Conservation (phyloP, 1,140 invertebrate species). For the Dreissena rostriformis region DNA sequence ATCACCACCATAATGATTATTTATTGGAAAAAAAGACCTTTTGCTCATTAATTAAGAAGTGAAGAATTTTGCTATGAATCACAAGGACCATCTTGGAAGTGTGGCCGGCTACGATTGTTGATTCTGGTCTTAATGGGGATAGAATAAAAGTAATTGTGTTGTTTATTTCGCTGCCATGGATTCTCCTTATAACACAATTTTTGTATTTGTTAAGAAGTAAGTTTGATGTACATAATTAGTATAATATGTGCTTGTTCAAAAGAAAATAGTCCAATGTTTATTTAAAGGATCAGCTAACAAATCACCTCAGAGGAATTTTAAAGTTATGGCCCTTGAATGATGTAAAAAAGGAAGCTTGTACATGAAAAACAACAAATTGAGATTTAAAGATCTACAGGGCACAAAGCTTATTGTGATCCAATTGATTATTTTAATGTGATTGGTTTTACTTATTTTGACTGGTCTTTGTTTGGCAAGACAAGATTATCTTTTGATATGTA, state of each 20-base stretch:
- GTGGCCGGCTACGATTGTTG: neutral
- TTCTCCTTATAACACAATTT: neutral
- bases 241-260: neutral
- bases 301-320: neutral
- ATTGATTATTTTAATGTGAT: too few relatives aligned
- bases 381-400: neutral
- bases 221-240: neutral
- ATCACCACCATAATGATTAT: slow-evolving; percentile 46
- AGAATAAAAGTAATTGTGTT: neutral
- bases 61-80: neutral
- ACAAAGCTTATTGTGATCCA: too few relatives aligned
- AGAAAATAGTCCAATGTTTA: neutral
- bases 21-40: slow-evolving; percentile 43
- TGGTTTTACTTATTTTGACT: too few relatives aligned
- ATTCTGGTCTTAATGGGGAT: neutral
- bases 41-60: neutral
- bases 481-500: too few relatives aligned
- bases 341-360: neutral
- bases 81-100: neutral
- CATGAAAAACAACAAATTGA: neutral
- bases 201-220: neutral
- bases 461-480: too few relatives aligned
- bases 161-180: neutral
- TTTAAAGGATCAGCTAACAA: neutral
- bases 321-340: neutral